These are phyloP conservation scores for Neogale vison DNA, from an alignment of 2,113 vertebrate genomes.

Conservation along the genomic window DNA sequence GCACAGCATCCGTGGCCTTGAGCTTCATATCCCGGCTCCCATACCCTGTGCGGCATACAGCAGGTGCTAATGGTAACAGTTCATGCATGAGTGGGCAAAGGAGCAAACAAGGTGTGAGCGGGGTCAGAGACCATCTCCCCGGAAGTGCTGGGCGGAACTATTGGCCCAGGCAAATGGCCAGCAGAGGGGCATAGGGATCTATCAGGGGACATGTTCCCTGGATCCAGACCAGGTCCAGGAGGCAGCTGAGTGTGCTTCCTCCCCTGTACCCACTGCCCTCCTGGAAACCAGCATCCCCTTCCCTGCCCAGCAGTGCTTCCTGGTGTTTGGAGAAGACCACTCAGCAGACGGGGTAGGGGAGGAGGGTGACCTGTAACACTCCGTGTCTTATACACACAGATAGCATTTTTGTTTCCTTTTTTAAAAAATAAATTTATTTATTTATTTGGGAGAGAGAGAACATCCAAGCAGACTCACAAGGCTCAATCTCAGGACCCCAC, in stretches of 20 bases:
- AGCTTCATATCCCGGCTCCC: neutral
- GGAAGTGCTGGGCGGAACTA: neutral
- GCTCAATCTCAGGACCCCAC: neutral
- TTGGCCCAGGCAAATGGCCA: neutral
- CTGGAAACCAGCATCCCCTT: neutral
- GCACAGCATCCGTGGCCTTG: fast-evolving
- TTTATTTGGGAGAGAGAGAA: neutral
- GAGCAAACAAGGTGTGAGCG: too few relatives aligned
- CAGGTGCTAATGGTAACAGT: neutral
- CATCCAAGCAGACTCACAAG: neutral
- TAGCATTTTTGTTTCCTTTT: neutral
- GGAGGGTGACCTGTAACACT: neutral
- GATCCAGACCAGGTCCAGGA: neutral
- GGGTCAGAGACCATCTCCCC: neutral
- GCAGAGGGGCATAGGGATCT: neutral
- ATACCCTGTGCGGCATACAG: fast-evolving
- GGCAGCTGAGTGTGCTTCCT: neutral
- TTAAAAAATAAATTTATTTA: neutral
- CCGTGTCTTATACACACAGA: fast-evolving
- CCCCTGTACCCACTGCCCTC: neutral
- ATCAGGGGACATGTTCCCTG: fast-evolving
- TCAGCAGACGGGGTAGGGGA: fast-evolving
- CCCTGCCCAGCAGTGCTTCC: fast-evolving
- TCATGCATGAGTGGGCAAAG: fast-evolving
- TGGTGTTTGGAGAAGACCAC: neutral